phyloP scores from a whole-genome alignment of 2,888 invertebrate genomes.

The Bombylius discolor region DNA sequence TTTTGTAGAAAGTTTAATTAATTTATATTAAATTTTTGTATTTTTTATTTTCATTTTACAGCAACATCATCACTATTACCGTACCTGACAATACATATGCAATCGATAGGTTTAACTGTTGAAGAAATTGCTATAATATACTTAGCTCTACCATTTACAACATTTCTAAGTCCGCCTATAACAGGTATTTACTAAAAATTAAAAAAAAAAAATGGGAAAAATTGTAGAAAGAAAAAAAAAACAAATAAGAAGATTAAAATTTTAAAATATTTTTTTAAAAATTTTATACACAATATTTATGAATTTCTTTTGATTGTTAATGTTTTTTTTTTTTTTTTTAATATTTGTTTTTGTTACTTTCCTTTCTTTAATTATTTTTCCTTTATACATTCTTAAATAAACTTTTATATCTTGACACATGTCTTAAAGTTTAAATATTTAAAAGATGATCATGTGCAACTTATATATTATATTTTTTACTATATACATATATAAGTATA shows the following conservation, averaged over 20 bases:
- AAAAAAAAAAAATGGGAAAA: not conserved
- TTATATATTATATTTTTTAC: too few relatives aligned
- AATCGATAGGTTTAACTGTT: constrained; percentile 69
- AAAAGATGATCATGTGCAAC: not conserved
- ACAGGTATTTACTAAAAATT: constrained; percentile 42
- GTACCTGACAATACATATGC: constrained; percentile 83
- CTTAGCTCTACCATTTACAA: constrained; percentile 71
- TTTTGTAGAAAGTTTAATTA: too few relatives aligned
- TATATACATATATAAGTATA: too few relatives aligned
- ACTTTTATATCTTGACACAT: not conserved
- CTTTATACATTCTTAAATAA: too few relatives aligned
- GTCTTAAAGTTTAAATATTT: constrained; percentile 1
- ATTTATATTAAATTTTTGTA: not conserved
- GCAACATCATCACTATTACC: constrained; percentile 75
- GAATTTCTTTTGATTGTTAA: too few relatives aligned
- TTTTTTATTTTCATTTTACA: constrained; percentile 29
- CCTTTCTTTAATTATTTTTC: too few relatives aligned
- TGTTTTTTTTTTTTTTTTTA: too few relatives aligned
- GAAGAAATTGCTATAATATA: constrained; percentile 80
- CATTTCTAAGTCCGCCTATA: constrained; percentile 72
- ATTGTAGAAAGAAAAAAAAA: not conserved
- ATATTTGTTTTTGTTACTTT: too few relatives aligned
- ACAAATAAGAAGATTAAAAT: not conserved
- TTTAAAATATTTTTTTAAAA: not conserved
- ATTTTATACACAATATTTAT: too few relatives aligned